phyloP scores from a whole-genome alignment of 2,888 invertebrate species.

The Bellardia pandia region DNA sequence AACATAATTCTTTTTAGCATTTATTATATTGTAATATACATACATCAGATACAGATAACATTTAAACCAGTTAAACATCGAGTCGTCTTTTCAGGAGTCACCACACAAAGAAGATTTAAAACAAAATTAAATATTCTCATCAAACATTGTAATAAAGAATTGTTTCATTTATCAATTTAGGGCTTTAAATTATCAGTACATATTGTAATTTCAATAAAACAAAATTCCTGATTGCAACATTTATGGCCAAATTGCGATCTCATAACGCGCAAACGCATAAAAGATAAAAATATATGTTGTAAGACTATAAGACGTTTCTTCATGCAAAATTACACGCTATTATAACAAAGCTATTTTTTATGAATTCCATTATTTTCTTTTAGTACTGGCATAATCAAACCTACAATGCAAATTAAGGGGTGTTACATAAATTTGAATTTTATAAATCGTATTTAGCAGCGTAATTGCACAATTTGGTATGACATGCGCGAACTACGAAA shows the following conservation, averaged over 20 bases:
- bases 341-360: conserved; percentile 51
- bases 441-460: conserved; percentile 38
- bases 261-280: conserved; percentile 53
- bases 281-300: conserved; percentile 22
- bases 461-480: conserved; percentile 54
- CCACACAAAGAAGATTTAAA: no score
- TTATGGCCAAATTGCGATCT: not conserved
- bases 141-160: not conserved
- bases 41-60: no score
- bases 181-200: not conserved
- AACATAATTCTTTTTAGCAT: no score
- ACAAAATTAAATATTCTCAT: not conserved
- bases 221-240: not conserved
- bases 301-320: conserved; percentile 33
- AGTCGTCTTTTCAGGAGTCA: no score
- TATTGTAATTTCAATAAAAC: not conserved
- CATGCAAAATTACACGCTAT: conserved; percentile 62
- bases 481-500: conserved; percentile 66
- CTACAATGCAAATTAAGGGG: conserved; percentile 67
- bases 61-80: no score
- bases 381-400: conserved; percentile 24
- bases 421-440: conserved; percentile 44
- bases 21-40: no score
- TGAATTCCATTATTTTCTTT: conserved; percentile 40
- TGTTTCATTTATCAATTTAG: conserved; percentile 17